Base-by-base conservation (phyloP, 2,113 vertebrate genomes). In the Hypomesus transpacificus region DNA sequence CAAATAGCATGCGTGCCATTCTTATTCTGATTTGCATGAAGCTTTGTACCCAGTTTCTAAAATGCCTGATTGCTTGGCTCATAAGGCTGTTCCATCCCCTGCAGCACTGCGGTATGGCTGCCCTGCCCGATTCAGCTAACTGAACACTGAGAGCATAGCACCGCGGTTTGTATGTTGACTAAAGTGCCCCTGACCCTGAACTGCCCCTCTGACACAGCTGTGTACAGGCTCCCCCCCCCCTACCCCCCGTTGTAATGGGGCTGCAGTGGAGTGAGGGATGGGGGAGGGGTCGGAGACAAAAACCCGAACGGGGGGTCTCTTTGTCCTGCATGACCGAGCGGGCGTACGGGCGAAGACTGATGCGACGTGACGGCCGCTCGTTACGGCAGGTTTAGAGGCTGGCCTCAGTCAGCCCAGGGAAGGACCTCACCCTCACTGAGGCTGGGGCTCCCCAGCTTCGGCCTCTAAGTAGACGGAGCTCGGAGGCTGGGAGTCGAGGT, bases 371-470 rank as follows among this genome's bases (percentile, higher is more conserved):
- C 61, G 17, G 34, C 11, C 34, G 78, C 39, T 82, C 63, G 24
- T 63, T 69, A 60, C n/a, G 58, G 20, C 64, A 67, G 75, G 73
- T 67, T 78, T 69, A 46, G 67, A 74, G 16, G 76, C 78, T 51
- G 69, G 28, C 26, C 39, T 20, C 56, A 17, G 57, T 28, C 54
- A 51, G 66, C 56, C 3, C 14, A 11, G 28, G 31, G 62, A n/a
- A 75, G 31, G 61, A 22, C 21, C 9, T 14, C 56, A 31, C 34
- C 50, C 1, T 56, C 20, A 18, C 11, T 3, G 50, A 21, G 21
- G 39, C 53, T 13, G 18, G 22, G 24, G 24, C 2, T 1, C 54
- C 54, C 54, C 54, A 20, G 54, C 17, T 56, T 56, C 17, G 4
- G 54, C 54, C 54, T 56, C 16, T 18, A n/a, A 2, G 4, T 1